Evolutionary conservation across 2,113 vertebrate species (phyloP).

Genomic region (Platichthys stellatus): DNA sequence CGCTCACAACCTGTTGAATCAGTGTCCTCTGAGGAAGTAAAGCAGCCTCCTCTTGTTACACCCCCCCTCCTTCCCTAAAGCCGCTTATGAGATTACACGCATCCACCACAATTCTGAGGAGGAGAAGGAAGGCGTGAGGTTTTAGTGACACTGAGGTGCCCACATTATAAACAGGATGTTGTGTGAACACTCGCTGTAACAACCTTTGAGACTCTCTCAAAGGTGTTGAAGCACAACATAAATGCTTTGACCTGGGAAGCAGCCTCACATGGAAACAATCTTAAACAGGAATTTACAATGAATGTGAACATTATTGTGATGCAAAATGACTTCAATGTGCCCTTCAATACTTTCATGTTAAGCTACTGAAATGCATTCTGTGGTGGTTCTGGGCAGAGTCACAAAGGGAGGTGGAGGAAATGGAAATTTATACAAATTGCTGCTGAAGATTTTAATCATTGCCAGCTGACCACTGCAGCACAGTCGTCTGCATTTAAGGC

Average conservation of each 20-base stretch:
- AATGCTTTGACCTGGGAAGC: conserved; percentile 11
- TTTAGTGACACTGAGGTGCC: conserved; percentile 34
- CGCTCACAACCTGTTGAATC: conserved; percentile 43
- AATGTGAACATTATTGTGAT: conserved; percentile 6
- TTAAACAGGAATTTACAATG: background rate
- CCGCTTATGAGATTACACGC: conserved; percentile 73
- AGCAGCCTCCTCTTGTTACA: conserved; percentile 17
- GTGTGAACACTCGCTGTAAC: conserved; percentile 16
- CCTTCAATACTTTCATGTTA: too few species aligned
- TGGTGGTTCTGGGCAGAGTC: too few species aligned
- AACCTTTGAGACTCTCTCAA: background rate
- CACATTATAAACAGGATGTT: background rate
- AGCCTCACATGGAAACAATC: conserved; percentile 6
- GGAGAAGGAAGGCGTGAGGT: conserved; percentile 5
- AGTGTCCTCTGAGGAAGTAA: conserved; percentile 40
- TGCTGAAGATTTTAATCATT: conserved; percentile 31
- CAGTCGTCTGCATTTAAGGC: conserved; percentile 19
- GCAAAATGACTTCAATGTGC: conserved; percentile 16
- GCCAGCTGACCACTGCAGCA: conserved; percentile 13
- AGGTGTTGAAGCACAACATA: conserved; percentile 2
- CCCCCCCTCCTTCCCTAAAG: conserved; percentile 40
- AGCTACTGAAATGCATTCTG: too few species aligned
- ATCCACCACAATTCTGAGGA: conserved; percentile 56
- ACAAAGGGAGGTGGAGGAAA: too few species aligned
- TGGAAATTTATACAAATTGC: too few species aligned